Base-by-base conservation (phyloP, 2,113 vertebrate genomes). In the Pluvialis apricaria region DNA sequence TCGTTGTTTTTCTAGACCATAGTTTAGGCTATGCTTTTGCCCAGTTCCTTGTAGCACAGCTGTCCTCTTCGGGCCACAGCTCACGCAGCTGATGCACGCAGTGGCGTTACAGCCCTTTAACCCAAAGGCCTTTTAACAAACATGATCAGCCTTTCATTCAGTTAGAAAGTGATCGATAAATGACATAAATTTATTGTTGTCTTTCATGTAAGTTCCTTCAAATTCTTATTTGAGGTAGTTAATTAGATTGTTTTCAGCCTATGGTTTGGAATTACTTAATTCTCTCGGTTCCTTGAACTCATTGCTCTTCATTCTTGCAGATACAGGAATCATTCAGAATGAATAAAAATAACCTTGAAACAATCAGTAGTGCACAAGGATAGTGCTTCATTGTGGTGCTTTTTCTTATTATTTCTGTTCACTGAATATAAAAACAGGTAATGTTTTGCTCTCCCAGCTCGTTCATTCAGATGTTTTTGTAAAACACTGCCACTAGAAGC, bases 361-460 rank as follows among this genome's bases (percentile, higher is more conserved):
- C 62, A 73, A 80, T 73, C 78, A 55, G 75, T 55, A 68, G 62
- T 31, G 49, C 73, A 64, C 70, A 73, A 89, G n/a, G 49, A 77
- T 7, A 82, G 62, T 42, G 49, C 81, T 97, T 95, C 54, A 73
- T 65, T 70, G 62, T 61, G 68, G 40, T 69, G 17, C 38, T 69
- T 91, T 89, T 91, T 70, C 69, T 55, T 91, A 66, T 76, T 91
- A 72, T 85, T 87, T 95, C 70, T 95, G 58, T 91, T 81, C 87
- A 47, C 54, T 77, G 78, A 57, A 49, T 88, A 88, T 92, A 77
- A 94, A 89, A 94, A n/a, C 44, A 95, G 62, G n/a, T 6, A 2
- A 65, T 71, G 64, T 73, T 94, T 90, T 95, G 45, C 70, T 77
- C 81, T 76, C 66, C 79, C 57, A 79, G 78, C 89, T 91, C 87